A percentile compares a stretch with the other conserved stretches of the same genome.
Conservation (phyloP, 2,888 invertebrate genomes). For the Agrotis clavis region DNA sequence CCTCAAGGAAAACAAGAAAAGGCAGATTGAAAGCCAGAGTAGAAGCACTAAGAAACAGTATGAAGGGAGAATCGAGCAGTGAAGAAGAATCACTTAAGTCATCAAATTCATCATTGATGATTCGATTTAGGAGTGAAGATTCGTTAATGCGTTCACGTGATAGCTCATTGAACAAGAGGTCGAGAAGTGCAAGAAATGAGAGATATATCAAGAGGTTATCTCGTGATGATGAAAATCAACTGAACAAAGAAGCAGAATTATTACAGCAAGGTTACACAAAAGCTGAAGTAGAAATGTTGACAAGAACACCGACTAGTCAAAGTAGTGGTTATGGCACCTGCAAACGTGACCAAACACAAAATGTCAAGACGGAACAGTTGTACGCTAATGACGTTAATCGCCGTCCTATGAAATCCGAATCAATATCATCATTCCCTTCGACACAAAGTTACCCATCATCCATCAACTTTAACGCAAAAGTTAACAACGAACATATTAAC, state of each 20-base stretch:
- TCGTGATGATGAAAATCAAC: conserved; percentile 92
- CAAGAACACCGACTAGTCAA: conserved; percentile 89
- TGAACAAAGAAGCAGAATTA: conserved; percentile 90
- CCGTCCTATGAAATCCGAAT: conserved; percentile 87
- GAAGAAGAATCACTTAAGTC: conserved; percentile 94
- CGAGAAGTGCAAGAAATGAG: conserved; percentile 95
- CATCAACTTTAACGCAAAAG: conserved; percentile 90
- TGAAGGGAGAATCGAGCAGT: conserved; percentile 93
- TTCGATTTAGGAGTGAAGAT: conserved; percentile 93
- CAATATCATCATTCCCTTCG: conserved; percentile 89
- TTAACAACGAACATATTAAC: conserved; percentile 90
- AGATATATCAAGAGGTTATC: conserved; percentile 95
- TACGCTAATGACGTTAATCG: conserved; percentile 79
- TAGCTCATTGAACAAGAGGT: conserved; percentile 92
- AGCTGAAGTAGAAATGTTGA: conserved; percentile 90
- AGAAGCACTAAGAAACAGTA: conserved; percentile 92
- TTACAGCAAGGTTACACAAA: conserved; percentile 89
- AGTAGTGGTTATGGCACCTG: conserved; percentile 89
- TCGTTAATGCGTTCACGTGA: conserved; percentile 92
- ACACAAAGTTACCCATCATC: conserved; percentile 90
- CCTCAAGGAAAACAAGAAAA: conserved; percentile 90
- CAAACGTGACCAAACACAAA: conserved; percentile 87
- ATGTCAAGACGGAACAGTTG: conserved; percentile 81
- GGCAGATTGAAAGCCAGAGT: conserved; percentile 93
- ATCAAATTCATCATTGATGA: conserved; percentile 92